Base-by-base conservation (phyloP, 2,113 vertebrate genomes). In the Drymodes brunneopygia region DNA sequence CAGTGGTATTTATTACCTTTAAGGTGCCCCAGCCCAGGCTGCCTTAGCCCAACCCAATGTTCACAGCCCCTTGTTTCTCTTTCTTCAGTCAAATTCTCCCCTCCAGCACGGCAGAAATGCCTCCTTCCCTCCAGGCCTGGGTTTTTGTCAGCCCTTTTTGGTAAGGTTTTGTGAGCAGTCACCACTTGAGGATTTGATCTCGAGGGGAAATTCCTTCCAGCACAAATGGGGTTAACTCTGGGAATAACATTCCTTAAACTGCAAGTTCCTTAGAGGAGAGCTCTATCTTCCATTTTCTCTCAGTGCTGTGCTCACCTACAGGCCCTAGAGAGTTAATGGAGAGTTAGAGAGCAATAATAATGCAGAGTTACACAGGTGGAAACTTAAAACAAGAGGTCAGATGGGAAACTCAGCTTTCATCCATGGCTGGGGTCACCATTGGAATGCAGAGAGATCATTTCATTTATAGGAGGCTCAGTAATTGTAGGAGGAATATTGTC, bases 391-490 rank as follows among this genome's bases (percentile, higher is more conserved):
- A 96, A 90, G 54, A 67, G 56, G 71, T 86, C 33, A 48, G 79
- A 72, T 73, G 87, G 86, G 91, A 92, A 95, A 91, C 71, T 69
- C 67, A 48, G 56, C 78, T 91, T 94, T 90, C 81, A 77, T 86
- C 74, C n/a, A 3, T 17, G 47, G 56, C 54, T 64, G 51, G 85
- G 82, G 64, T 88, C 81, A 74, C 21, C 67, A 11, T 36, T 88
- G 71, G 94, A 96, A 95, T 81, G 92, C 67, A 69, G 31, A 75
- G 60, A 73, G 51, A 88, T 74, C 8, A 22, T 88, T 95, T 88
- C 50, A 38, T 64, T 86, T 91, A 44, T 29, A 71, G 81, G 58
- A 74, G 44, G 62, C 38, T 60, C 47, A n/a, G 82, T 77, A 87
- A 94, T 70, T 94, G 67, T 56, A 82, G 69, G 65, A 90, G 56